Conservation (phyloP, 2,113 vertebrate species). For the Ptyas mucosa region DNA sequence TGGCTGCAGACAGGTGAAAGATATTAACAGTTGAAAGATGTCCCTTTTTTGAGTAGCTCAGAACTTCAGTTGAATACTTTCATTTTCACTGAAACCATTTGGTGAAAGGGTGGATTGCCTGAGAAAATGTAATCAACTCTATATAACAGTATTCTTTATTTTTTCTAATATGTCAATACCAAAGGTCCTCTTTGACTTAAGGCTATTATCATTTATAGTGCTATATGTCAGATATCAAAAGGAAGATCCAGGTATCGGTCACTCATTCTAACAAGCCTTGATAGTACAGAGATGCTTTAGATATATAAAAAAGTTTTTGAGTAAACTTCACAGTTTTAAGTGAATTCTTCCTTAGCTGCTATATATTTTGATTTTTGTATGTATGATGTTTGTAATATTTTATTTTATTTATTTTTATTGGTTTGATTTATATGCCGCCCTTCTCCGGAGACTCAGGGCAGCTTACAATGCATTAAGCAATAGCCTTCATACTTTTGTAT, state of each 20-base stretch:
- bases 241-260: slow-evolving; percentile 40
- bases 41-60: slow-evolving; percentile 20
- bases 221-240: slow-evolving; percentile 37
- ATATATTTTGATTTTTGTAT: not conserved
- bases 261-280: slow-evolving; percentile 29
- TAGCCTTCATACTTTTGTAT: too few species aligned
- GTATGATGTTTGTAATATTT: not conserved
- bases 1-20: not conserved
- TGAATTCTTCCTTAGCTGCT: not conserved
- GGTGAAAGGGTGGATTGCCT: not conserved
- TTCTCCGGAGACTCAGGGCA: too few species aligned
- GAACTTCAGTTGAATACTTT: slow-evolving; percentile 5
- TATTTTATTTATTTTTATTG: too few species aligned
- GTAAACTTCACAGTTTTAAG: not conserved
- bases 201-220: slow-evolving; percentile 30
- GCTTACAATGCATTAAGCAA: too few species aligned
- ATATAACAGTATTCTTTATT: not conserved
- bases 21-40: not conserved
- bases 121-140: slow-evolving; percentile 4
- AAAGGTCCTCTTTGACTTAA: slow-evolving; percentile 38
- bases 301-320: not conserved
- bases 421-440: too few species aligned
- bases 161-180: not conserved
- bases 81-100: not conserved
- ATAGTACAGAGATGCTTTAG: not conserved